Evolutionary conservation across 2,113 vertebrate genomes (phyloP).

Genomic region (Barbus barbus): DNA sequence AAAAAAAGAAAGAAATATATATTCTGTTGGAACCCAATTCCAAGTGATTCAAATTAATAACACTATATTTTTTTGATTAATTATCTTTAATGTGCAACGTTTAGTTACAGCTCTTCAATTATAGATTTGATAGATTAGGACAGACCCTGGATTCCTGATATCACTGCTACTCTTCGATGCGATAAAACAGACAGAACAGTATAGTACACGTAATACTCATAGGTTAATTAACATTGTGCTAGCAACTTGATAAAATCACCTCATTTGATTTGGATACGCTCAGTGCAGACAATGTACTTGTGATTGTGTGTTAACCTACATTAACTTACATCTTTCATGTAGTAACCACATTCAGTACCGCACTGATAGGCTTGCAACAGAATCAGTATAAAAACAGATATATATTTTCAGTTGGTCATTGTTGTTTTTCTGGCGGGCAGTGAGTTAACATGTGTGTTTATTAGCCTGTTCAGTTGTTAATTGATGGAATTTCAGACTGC

Average conservation of each 20-base stretch:
- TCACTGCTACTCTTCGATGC: neutral
- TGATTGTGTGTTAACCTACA: constrained; percentile 16
- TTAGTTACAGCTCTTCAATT: constrained; percentile 27
- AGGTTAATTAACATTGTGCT: constrained; percentile 29
- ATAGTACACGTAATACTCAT: neutral
- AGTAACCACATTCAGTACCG: neutral
- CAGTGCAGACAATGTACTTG: constrained; percentile 1
- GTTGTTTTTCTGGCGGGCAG: neutral
- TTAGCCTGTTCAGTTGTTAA: constrained; percentile 3
- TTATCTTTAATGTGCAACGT: neutral
- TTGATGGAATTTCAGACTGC: neutral
- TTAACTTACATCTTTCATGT: constrained; percentile 4
- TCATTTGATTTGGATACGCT: constrained; percentile 23
- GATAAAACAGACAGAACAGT: constrained; percentile 28
- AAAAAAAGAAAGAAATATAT: neutral
- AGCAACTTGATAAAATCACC: constrained; percentile 20
- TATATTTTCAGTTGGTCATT: neutral
- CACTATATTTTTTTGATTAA: neutral
- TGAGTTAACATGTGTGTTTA: constrained; percentile 1
- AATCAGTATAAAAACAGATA: neutral
- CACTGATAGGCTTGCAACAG: neutral
- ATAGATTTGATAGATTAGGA: constrained; percentile 22
- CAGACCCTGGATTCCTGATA: constrained; percentile 29
- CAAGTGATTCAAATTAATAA: neutral
- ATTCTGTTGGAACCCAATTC: neutral